Conservation (phyloP, 2,113 vertebrate genomes). For the Protobothrops flavoviridis region DNA sequence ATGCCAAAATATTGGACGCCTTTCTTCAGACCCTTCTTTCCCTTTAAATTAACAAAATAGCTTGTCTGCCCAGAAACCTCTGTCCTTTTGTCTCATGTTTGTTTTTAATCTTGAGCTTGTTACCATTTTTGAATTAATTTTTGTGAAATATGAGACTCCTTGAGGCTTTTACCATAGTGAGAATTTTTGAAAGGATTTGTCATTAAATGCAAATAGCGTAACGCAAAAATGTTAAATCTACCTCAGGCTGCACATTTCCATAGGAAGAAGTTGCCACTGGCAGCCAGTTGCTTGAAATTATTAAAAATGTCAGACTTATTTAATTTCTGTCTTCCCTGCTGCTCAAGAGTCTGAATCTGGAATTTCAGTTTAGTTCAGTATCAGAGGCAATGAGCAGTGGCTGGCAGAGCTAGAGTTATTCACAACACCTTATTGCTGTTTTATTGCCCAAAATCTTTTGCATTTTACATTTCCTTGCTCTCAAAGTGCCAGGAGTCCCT, state of each 20-base stretch:
- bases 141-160: background rate
- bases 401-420: background rate
- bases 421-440: background rate
- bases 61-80: background rate
- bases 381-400: background rate
- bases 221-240: rapidly evolving
- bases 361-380: rapidly evolving
- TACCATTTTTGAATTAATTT: background rate
- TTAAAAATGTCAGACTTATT: slow-evolving; percentile 19
- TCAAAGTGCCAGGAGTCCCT: slow-evolving; percentile 6
- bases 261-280: background rate
- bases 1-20: background rate
- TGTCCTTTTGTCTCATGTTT: background rate
- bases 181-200: background rate
- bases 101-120: background rate
- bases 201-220: background rate
- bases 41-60: background rate
- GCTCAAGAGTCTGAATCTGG: background rate
- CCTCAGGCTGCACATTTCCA: background rate
- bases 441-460: background rate
- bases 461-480: background rate
- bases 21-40: background rate
- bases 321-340: background rate
- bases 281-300: background rate
- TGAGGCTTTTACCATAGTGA: background rate